Base-by-base conservation (phyloP, 2,797 vertebrate genomes). In the Ctenopoma kingsleyae region DNA sequence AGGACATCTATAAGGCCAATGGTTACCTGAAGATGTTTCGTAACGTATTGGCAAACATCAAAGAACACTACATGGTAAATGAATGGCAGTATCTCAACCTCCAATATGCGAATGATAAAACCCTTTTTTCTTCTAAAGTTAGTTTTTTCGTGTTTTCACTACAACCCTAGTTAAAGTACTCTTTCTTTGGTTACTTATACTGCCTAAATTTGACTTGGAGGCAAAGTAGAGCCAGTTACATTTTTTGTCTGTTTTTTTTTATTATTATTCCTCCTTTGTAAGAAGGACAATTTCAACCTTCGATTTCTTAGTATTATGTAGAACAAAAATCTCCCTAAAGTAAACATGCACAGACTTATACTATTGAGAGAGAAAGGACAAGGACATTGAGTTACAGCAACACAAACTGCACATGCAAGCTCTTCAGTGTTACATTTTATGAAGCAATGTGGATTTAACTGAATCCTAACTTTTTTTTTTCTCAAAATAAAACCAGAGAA, bases 1-100 rank as follows among this genome's bases (percentile, higher is more conserved):
- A 96, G 94, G 94, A 92, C 94, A 95, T 94, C 95, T 96, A 91
- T 97, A 97, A 98, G 97, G 97, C 96, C 96, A 97, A 96, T 93
- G 95, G 96, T 95, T 95, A 96, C 96, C 96, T 97, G 96, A 96
- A 97, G 93, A 96, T 96, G 96, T 94, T 90, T 90, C 94, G 93
- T 94, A 93, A 95, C 89, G 84, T 87, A 90, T 93, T 87, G 92
- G 93, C 94, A 92, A 96, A 96, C 93, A 93, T 95, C 91, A 89
- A 94, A 87, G 92, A 92, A 87, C 92, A 94, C 94, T 95, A 94
- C 69, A 91, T 94, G 85, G 75, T 83, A 86, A 74, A 94, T 93
- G 92, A 91, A 93, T 94, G 92, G 90, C 94, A 95, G 84, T 92
- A 93, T 95, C 91, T 94, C 87, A 82, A 90, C 91, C 92, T 94